Evolutionary conservation across 2,113 vertebrate species (phyloP).

Genomic region (Tor tambroides): DNA sequence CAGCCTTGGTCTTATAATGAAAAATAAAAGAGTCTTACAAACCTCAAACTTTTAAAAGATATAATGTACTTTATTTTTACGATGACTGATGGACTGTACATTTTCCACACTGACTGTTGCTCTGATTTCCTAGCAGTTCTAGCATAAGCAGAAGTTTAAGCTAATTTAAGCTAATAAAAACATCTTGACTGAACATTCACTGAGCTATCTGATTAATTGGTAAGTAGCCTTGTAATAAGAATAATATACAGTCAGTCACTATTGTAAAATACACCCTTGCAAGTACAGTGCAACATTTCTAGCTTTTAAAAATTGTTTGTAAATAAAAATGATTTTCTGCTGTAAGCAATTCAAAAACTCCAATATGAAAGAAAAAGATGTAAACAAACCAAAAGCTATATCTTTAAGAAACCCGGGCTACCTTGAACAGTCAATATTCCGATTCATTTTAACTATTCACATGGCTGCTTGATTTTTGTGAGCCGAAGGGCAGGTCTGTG

Average conservation of each 20-base stretch:
- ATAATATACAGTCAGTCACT: background rate
- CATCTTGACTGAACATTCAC: background rate
- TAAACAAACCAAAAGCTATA: background rate
- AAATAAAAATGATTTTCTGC: background rate
- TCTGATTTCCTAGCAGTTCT: no score
- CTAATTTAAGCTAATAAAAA: no score
- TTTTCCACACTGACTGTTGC: no score
- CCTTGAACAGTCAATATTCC: slow-evolving; percentile 20
- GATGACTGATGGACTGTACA: no score
- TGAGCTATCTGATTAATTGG: background rate
- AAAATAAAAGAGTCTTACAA: no score
- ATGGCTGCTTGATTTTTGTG: slow-evolving; percentile 38
- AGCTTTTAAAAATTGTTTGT: background rate
- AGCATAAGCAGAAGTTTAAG: no score
- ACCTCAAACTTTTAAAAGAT: no score
- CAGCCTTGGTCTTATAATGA: no score
- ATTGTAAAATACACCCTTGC: background rate
- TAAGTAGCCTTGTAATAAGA: background rate
- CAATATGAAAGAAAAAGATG: background rate
- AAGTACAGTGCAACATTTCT: background rate
- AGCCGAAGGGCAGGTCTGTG: slow-evolving; percentile 25
- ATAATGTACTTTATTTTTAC: no score
- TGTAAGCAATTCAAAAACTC: background rate
- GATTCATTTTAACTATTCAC: slow-evolving; percentile 36
- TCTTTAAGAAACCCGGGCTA: background rate